These are phyloP conservation scores for Caenorhabditis sp. DNA, from an alignment of 2,888 invertebrate species.

Conservation along the genomic window DNA sequence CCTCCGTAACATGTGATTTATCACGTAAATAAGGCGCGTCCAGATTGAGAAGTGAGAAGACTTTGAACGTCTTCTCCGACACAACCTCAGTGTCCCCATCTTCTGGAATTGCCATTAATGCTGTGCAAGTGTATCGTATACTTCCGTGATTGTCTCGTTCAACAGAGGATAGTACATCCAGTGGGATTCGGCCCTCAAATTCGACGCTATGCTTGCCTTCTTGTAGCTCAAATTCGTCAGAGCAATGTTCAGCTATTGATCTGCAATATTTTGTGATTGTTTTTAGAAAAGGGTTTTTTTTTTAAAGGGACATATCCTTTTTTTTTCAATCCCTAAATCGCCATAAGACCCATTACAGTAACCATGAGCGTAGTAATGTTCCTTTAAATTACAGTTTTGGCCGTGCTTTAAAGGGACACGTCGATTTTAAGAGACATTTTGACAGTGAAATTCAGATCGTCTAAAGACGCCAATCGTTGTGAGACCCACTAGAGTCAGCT, in stretches of 20 bases:
- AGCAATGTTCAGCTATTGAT: constrained; percentile 62
- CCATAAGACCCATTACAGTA: no score
- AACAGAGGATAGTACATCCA: constrained; percentile 62
- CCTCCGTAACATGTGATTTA: constrained; percentile 52
- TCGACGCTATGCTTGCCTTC: constrained; percentile 62
- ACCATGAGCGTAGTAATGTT: no score
- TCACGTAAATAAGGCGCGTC: constrained; percentile 67
- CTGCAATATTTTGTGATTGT: constrained; percentile 27
- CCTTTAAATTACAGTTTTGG: no score
- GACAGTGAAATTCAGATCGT: no score
- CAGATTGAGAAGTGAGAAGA: constrained; percentile 62
- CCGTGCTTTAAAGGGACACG: no score
- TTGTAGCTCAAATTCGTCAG: constrained; percentile 58
- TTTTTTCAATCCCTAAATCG: no score
- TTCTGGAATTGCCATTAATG: constrained; percentile 66
- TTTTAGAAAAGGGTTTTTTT: no score
- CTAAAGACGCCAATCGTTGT: no score
- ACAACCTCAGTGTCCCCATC: constrained; percentile 67
- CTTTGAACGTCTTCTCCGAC: constrained; percentile 64
- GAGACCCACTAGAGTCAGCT: no score
- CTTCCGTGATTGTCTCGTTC: constrained; percentile 60
- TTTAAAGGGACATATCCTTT: no score
- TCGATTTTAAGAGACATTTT: no score
- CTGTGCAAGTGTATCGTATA: constrained; percentile 66
- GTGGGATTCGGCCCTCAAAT: constrained; percentile 59